A percentile compares a stretch with the other conserved stretches of the same genome.
Evolutionary conservation across 2,888 invertebrate species (phyloP).

Genomic region (Acronicta alni): DNA sequence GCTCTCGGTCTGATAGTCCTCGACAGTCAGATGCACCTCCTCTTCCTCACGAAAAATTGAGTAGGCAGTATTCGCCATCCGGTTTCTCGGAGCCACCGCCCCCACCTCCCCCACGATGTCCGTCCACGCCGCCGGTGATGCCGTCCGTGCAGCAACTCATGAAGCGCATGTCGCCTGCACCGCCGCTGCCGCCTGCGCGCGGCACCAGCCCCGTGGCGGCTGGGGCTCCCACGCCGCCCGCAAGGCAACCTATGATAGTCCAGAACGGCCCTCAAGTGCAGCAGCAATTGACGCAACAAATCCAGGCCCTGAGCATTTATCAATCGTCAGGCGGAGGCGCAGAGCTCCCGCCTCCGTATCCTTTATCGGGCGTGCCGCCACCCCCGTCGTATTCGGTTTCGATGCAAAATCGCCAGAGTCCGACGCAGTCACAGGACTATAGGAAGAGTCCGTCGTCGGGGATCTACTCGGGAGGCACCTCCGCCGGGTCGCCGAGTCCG

Average conservation of each 20-base stretch:
- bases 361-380: constrained; percentile 91
- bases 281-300: constrained; percentile 96
- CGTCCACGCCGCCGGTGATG: constrained; percentile 92
- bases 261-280: constrained; percentile 95
- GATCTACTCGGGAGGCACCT: constrained; percentile 95
- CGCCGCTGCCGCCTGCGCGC: constrained; percentile 90
- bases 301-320: constrained; percentile 95
- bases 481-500: constrained; percentile 95
- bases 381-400: constrained; percentile 96
- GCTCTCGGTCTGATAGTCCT: constrained; percentile 96
- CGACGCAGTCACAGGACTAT: constrained; percentile 94
- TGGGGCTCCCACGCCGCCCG: constrained; percentile 82
- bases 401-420: constrained; percentile 96
- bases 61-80: constrained; percentile 93
- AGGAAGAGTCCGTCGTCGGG: constrained; percentile 96
- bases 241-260: constrained; percentile 94
- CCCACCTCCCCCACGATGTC: constrained; percentile 93
- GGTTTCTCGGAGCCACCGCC: constrained; percentile 91
- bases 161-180: constrained; percentile 91
- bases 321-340: constrained; percentile 90
- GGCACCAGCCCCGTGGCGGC: constrained; percentile 94
- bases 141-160: constrained; percentile 89
- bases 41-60: constrained; percentile 91
- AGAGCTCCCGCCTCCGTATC: constrained; percentile 92
- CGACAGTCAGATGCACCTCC: constrained; percentile 90